Evolutionary conservation across 2,797 vertebrate species (phyloP), one percentile per base, ranked within the genome.

Genomic region (Channallabes apus): DNA sequence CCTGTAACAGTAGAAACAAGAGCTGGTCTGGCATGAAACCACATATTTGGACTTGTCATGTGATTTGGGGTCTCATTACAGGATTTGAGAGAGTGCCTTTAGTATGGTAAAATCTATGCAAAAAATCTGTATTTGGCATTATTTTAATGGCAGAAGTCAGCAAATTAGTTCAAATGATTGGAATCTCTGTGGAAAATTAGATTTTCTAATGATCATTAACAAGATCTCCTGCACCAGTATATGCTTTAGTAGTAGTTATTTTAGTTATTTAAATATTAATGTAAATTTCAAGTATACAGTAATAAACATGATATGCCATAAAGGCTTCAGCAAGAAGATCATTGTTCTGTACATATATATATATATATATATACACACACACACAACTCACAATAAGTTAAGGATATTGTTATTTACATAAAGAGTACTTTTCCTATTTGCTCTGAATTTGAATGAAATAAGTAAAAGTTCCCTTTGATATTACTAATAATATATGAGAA

Each of bases 1-100:
- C 90, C 86, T 91, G 86, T 88, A 90, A 85, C 91, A 91, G 91
- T 89, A 90, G 92, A 89, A 91, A 88, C 90, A 88, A 87, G 83
- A 87, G 89, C 87, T 89, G 83, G 71, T 71, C 87, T 89, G 83
- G 71, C 76, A 79, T 29, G 22, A 88, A 65, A 68, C 41, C 86
- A 22, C 32, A 87, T 84, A 90, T 91, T 89, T 88, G 78, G 59
- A 83, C 22, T 35, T 90, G 91, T 92, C 82, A 84, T 90, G 92
- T 89, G 86, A 90, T 92, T 91, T 88, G 80, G 75, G 85, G 82
- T 90, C 83, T 86, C 90, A 81, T 84, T 85, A 22, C 77, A 84
- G 85, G 85, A 94, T 89, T 88, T 86, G 92, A 91, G 76, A 87
- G 29, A 81, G 83, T 84, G 87, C 72, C 88, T 90, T 86, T 90